Percentiles rank a stretch among this genome's conserved stretches.
Evolutionary conservation across 2,113 vertebrate species (phyloP).

Genomic region (Sturnus vulgaris): DNA sequence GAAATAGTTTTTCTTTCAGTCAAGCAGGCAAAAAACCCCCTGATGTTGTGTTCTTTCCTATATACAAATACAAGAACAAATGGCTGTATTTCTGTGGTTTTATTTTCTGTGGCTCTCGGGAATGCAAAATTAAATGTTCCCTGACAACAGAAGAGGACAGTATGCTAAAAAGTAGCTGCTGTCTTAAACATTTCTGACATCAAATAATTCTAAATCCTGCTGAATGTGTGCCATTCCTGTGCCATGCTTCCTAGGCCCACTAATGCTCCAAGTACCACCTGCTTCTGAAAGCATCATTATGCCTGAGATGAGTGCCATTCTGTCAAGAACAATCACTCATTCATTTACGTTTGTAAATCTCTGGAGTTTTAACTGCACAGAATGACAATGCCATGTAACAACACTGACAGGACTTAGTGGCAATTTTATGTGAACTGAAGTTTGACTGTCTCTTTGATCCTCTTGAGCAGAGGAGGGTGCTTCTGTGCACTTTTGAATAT

Average conservation of each 20-base stretch:
- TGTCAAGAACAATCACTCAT: neutral
- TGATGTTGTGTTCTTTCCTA: neutral
- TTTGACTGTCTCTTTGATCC: neutral
- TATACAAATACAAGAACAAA: neutral
- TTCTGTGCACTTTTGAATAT: neutral
- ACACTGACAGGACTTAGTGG: neutral
- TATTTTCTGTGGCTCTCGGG: neutral
- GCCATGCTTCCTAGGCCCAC: neutral
- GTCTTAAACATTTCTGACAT: neutral
- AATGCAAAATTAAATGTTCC: neutral
- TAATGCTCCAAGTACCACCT: neutral
- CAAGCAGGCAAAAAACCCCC: neutral
- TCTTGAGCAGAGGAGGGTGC: neutral
- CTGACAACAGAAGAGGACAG: neutral
- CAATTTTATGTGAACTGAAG: neutral
- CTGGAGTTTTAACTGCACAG: neutral
- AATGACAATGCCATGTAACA: neutral
- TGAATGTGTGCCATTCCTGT: neutral
- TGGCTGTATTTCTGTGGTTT: neutral
- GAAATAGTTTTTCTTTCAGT: neutral
- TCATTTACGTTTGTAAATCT: neutral
- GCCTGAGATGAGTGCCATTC: neutral
- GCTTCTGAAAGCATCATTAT: neutral
- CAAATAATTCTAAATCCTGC: neutral
- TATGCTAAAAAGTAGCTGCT: neutral